These are phyloP conservation scores for Boleophthalmus pectinirostris DNA, from an alignment of 2,113 vertebrate genomes.

Conservation along the genomic window DNA sequence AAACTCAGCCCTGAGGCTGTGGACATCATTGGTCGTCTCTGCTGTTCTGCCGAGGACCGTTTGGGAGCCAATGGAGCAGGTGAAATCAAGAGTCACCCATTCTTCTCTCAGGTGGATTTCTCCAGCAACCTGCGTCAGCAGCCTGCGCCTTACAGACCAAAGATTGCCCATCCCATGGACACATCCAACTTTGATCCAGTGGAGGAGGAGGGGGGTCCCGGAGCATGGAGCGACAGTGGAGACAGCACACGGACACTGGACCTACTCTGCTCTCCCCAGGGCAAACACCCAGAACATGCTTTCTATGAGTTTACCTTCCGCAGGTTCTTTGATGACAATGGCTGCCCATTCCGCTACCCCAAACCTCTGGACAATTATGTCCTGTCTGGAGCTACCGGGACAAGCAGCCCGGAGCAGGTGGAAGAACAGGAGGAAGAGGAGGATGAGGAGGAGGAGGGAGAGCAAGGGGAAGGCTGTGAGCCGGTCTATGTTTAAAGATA, in stretches of 20 bases:
- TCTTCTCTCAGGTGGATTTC: slow-evolving; percentile 91
- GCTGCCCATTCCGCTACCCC: slow-evolving; percentile 93
- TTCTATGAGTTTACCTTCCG: slow-evolving; percentile 99
- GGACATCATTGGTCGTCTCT: slow-evolving; percentile 92
- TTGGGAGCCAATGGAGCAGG: slow-evolving; percentile 90
- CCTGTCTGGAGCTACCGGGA: slow-evolving; percentile 27
- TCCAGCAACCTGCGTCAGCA: slow-evolving; percentile 91
- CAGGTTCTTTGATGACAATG: slow-evolving; percentile 96
- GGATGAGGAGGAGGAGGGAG: slow-evolving; percentile 65
- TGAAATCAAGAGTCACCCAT: slow-evolving; percentile 93
- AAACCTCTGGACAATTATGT: slow-evolving; percentile 81
- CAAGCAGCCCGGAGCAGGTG: slow-evolving; percentile 39
- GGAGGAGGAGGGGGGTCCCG: slow-evolving; percentile 87
- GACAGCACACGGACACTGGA: slow-evolving; percentile 90
- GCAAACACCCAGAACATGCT: slow-evolving; percentile 93
- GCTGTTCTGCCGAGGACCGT: slow-evolving; percentile 90
- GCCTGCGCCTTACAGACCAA: slow-evolving; percentile 92
- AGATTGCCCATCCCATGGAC: slow-evolving; percentile 97
- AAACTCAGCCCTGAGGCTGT: slow-evolving; percentile 90
- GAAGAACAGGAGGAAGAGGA: slow-evolving; percentile 63
- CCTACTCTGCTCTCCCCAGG: slow-evolving; percentile 79
- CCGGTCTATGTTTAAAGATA: slow-evolving; percentile 91
- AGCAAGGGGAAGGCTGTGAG: slow-evolving; percentile 86
- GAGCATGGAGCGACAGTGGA: slow-evolving; percentile 87
- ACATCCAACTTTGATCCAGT: slow-evolving; percentile 99